Base-by-base conservation (phyloP, 1,140 invertebrate species). In the Mya arenaria region DNA sequence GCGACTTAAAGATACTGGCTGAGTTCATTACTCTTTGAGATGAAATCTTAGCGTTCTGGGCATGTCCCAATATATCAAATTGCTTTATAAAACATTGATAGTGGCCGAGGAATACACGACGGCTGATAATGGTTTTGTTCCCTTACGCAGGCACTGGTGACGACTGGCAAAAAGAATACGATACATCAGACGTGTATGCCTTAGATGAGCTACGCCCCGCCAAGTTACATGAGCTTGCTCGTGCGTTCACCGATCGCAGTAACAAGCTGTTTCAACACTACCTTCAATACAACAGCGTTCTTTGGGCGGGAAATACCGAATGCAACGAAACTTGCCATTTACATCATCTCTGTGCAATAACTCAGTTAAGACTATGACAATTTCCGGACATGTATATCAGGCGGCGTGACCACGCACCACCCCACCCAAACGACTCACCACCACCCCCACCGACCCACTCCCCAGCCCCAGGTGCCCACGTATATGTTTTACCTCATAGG, bases 271-370 rank as follows among this genome's bases (percentile, higher is more conserved):
- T 94, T 82, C 90, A 80, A 91, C 96, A 95, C 87, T 97, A 96
- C 90, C 95, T 95, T 89, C 92, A 93, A n/a, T 96, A 95, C 60
- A 96, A 97, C 91, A 95, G 96, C 0, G 95, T 97, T 1, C 94
- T 93, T 41, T 88, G 92, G 52, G 91, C 92, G 37, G 85, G 91
- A 58, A 81, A 92, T 87, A 66, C 34, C 6, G 44, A 71, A 15
- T 97, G 95, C 88, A 95, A 95, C 87, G 93, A 94, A 8, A 94
- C 94, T 23, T 97, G 97, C 90, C 95, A 94, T 32, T 94, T 95
- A 80, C 95, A 95, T 32, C 97, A 97, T 92, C 96, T 95, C 90
- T 97, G 97, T 91, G 96, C 96, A 25, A 96, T 97, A 73, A 97
- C 96, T 0, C 93, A 96, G 13, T 93, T 97, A n/a, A 13, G 96